Base-by-base conservation (phyloP, 2,797 vertebrate genomes). In the Pitangus sulphuratus region DNA sequence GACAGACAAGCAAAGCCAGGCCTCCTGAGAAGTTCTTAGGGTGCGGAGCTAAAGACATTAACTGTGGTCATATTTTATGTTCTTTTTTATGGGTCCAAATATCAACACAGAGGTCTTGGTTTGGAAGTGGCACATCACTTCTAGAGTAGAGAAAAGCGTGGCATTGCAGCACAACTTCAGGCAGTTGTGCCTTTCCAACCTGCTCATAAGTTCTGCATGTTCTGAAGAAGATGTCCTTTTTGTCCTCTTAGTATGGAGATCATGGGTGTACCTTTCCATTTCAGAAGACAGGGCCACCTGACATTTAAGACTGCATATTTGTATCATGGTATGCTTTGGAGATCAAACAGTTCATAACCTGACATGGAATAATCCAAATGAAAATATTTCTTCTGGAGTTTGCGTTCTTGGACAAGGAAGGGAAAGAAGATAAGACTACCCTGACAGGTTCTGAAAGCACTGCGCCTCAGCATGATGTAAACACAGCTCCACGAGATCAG, bases 161-260 rank as follows among this genome's bases (percentile, higher is more conserved):
- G 30, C 60, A 70, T 45, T 71, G 42, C 45, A 45, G 56, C 58
- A 66, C 33, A 65, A 44, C 48, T 37, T 57, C 37, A 71, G 76
- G 65, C 18, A 71, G 48, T 1, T 60, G n/a, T 20, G 26, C 44
- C 40, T 78, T 78, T 75, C 65, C 76, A 84, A 28, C 14, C 26
- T 4, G 0, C 74, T 44, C 0, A 0, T 15, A 50, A 14, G 18
- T n/a, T n/a, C n/a, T 24, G 12, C 31, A 3, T 2, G 18, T 5
- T 48, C 77, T 65, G 58, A 15, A 61, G 39, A 76, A 37, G 54
- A 68, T 33, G 72, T 21, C 16, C 51, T 87, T 78, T 70, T 26
- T 70, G 50, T 65, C 66, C 33, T 89, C 58, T 19, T 16, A 61
- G 77, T 50, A 51, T 2, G 2, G 50, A 65, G 44, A 72, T 17